Conservation (phyloP, 2,113 vertebrate genomes). For the Odocoileus virginianus region DNA sequence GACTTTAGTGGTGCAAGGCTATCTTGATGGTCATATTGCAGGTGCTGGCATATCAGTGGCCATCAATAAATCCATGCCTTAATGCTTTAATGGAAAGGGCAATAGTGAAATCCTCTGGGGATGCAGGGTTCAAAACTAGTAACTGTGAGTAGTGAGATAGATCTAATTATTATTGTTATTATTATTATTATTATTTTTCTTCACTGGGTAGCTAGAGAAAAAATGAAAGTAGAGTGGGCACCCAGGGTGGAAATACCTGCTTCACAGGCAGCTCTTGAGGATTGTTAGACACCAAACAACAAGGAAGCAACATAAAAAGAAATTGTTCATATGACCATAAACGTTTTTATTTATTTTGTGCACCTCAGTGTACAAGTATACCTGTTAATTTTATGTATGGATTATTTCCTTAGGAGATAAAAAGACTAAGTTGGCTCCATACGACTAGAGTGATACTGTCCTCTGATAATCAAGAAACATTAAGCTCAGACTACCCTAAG, state of each 20-base stretch:
- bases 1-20: neutral
- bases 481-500: too few relatives aligned
- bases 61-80: neutral
- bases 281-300: neutral
- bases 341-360: neutral
- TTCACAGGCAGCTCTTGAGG: neutral
- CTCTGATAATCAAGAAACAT: neutral
- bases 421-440: neutral
- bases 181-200: neutral
- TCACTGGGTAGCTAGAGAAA: neutral
- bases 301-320: neutral
- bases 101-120: neutral
- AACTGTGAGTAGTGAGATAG: neutral
- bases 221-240: neutral
- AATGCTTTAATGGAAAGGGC: neutral
- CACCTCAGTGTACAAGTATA: neutral
- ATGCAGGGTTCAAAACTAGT: neutral
- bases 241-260: neutral
- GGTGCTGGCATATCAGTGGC: neutral
- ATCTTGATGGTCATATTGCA: neutral
- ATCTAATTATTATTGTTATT: too few relatives aligned
- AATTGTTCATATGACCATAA: neutral
- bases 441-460: neutral
- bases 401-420: neutral
- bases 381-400: neutral